phyloP scores from a whole-genome alignment of 2,888 invertebrate species.

The Latrodectus elegans region DNA sequence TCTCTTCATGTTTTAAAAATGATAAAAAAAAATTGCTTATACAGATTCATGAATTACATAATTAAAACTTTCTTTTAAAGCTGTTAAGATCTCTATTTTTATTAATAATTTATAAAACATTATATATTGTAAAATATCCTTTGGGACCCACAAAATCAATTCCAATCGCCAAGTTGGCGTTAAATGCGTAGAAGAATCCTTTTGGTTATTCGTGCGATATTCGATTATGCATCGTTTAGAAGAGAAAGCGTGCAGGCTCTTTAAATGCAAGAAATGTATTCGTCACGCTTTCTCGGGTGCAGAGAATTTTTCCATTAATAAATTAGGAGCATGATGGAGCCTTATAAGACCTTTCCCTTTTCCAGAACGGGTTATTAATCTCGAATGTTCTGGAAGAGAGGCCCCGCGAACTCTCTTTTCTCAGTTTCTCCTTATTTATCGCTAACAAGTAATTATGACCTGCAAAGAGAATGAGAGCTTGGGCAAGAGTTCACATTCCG shows the following conservation, averaged over 20 bases:
- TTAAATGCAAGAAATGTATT: not conserved
- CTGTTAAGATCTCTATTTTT: no score
- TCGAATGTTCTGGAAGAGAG: not conserved
- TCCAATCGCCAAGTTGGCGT: no score
- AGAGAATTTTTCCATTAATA: not conserved
- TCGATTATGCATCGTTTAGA: not conserved
- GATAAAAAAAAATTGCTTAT: no score
- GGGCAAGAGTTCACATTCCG: not conserved
- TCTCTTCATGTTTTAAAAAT: no score
- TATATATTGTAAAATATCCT: no score
- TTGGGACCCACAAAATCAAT: no score
- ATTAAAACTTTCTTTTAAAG: no score
- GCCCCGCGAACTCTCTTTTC: not conserved
- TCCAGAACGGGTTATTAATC: not conserved
- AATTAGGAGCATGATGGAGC: not conserved
- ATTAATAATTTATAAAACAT: no score
- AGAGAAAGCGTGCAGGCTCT: not conserved
- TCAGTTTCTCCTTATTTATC: not conserved
- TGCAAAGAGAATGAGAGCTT: no score
- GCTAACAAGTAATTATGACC: not conserved
- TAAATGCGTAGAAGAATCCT: no score
- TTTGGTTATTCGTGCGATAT: not conserved
- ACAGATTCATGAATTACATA: no score
- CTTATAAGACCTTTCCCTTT: not conserved
- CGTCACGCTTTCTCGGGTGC: not conserved